phyloP scores from a whole-genome alignment of 2,888 invertebrate genomes.

The Tineola bisselliella region DNA sequence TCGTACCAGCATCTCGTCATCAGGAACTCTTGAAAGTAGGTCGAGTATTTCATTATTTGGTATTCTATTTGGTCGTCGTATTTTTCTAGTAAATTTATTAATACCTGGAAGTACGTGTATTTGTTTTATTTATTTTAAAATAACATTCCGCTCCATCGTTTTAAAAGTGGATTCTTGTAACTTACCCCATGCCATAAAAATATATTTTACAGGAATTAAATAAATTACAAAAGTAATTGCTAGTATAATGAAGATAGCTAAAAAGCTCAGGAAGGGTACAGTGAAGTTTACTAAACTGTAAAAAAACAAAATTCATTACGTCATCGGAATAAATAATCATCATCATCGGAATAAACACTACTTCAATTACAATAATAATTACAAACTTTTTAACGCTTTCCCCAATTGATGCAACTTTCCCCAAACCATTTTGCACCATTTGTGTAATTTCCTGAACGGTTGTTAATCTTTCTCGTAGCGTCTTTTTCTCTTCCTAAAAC shows the following conservation, averaged over 20 bases:
- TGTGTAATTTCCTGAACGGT: slow-evolving; percentile 95
- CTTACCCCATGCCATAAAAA: slow-evolving; percentile 90
- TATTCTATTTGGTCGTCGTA: slow-evolving; percentile 88
- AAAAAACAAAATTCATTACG: slow-evolving; percentile 20
- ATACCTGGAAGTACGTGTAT: slow-evolving; percentile 54
- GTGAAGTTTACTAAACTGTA: slow-evolving; percentile 94
- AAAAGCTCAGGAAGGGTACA: slow-evolving; percentile 89
- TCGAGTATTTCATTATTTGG: slow-evolving; percentile 96
- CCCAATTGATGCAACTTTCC: slow-evolving; percentile 86
- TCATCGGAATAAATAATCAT: not conserved
- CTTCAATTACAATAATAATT: not conserved
- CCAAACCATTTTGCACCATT: slow-evolving; percentile 92
- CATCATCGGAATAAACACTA: not conserved
- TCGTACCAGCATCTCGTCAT: slow-evolving; percentile 89
- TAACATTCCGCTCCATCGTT: too few species aligned
- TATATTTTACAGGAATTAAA: slow-evolving; percentile 84
- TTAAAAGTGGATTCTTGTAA: too few species aligned
- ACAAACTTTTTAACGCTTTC: slow-evolving; percentile 93
- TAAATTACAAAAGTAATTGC: slow-evolving; percentile 82
- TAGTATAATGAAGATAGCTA: slow-evolving; percentile 81
- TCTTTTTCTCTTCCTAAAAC: slow-evolving; percentile 86
- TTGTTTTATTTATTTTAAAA: too few species aligned
- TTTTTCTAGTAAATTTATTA: slow-evolving; percentile 93
- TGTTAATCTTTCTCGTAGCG: slow-evolving; percentile 87
- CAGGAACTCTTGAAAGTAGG: slow-evolving; percentile 92